Evolutionary conservation across 2,888 invertebrate species (phyloP), one percentile per base, ranked within the genome.

Genomic region (Parascotia fuliginaria): DNA sequence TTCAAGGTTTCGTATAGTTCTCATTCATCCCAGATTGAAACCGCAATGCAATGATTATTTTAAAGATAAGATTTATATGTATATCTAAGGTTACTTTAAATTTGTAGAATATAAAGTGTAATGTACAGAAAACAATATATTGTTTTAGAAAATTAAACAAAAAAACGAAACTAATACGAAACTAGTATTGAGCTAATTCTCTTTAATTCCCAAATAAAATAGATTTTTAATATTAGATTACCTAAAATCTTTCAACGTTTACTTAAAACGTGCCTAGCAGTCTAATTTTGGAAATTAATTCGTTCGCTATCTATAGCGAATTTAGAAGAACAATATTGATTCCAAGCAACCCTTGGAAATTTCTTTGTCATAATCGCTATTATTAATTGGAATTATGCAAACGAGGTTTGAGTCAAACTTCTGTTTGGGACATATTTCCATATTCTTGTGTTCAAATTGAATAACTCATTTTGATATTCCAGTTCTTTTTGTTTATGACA

Each of bases 341-440:
- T 64, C 61, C 59, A 56, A 55, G 61, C 59, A 63, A 61, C 69
- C 67, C 58, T 45, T 60, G 61, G 11, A 73, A 80, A 75, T 76
- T 80, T 77, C 75, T 74, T 77, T 71, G 69, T 76, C 64, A 72
- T 81, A 75, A 75, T 75, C 74, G 73, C 70, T 75, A 70, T 79
- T 75, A 81, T 82, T 84, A 86, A 87, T 86, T 85, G 79, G 74
- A 87, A 85, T 84, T 85, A 86, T 86, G 85, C 76, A 79, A 87
- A 87, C 65, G 73, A 78, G 69, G 43, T 48, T 48, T 51, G 57
- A 50, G 59, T 55, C 64, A 52, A 54, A 76, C 61, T 71, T 73
- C 68, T 69, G 70, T 72, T 73, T 77, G 44, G 58, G 65, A 69
- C 71, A 73, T 69, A 57, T 70, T 65, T 63, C 28, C 48, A 42